Percentiles rank a stretch among this genome's conserved stretches.
phyloP scores from a whole-genome alignment of 2,113 vertebrate species.

The Phalacrocorax pelagicus region DNA sequence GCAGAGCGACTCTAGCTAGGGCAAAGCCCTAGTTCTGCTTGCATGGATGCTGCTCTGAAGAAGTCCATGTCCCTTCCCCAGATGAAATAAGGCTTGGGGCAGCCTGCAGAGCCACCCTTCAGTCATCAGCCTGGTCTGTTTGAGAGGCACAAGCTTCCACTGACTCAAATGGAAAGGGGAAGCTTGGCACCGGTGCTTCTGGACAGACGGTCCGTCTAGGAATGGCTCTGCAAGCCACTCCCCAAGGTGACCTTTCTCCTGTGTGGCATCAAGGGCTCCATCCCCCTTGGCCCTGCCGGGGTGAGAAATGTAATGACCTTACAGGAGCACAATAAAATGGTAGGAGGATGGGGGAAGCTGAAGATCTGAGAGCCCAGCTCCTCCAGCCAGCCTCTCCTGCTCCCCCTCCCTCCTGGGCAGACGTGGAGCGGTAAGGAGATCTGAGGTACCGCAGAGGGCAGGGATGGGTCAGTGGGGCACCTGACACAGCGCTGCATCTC shows the following conservation, averaged over 20 bases:
- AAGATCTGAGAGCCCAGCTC: not conserved
- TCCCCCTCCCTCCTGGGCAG: not conserved
- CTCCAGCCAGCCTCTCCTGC: not conserved
- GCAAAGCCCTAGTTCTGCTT: not conserved
- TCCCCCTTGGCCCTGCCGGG: not conserved
- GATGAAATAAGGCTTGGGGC: not conserved
- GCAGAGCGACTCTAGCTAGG: not conserved
- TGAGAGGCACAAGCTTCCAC: constrained; percentile 16
- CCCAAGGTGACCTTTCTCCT: constrained; percentile 19
- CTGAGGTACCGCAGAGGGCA: not conserved
- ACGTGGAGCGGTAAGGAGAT: not conserved
- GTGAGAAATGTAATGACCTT: not conserved
- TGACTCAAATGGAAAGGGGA: constrained; percentile 55
- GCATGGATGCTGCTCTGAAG: not conserved
- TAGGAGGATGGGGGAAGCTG: not conserved
- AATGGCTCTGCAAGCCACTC: not conserved
- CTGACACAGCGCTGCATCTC: not conserved
- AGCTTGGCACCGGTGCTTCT: not conserved
- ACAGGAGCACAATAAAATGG: accelerated
- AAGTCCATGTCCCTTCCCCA: not conserved
- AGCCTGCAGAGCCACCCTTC: not conserved
- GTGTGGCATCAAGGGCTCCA: accelerated
- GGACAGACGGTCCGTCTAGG: not conserved
- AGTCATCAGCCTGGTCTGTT: not conserved
- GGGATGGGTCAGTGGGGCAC: not conserved